Percentiles rank a stretch among this genome's conserved stretches.
phyloP scores from a whole-genome alignment of 2,888 invertebrate species.

The Branchellion lobata region DNA sequence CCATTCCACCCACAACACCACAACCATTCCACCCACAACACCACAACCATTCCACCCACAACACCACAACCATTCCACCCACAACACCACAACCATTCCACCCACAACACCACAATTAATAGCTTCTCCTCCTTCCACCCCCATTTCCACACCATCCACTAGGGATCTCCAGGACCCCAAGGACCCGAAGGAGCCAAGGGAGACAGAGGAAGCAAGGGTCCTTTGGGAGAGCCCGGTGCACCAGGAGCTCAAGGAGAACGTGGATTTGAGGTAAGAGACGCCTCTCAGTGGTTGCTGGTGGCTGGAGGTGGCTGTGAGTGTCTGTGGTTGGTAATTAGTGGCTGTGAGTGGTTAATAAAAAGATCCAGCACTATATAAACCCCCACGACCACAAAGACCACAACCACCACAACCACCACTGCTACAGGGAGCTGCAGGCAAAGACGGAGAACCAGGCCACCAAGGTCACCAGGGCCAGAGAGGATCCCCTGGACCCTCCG shows the following conservation, averaged over 20 bases:
- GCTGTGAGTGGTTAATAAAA: too few species aligned
- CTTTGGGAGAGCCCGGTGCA: conserved; percentile 15
- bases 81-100: too few species aligned
- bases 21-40: too few species aligned
- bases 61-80: too few species aligned
- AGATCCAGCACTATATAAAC: too few species aligned
- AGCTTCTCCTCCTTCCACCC: too few species aligned
- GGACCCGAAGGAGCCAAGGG: conserved; percentile 41
- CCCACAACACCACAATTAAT: too few species aligned
- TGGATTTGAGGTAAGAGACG: conserved; percentile 22
- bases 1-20: too few species aligned
- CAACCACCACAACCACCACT: too few species aligned
- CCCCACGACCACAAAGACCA: too few species aligned
- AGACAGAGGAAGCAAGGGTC: conserved; percentile 36
- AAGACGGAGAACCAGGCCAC: conserved; percentile 39
- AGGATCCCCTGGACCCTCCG: conserved; percentile 57
- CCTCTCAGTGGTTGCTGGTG: not conserved
- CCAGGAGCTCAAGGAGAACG: conserved; percentile 15
- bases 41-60: too few species aligned
- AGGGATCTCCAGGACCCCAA: conserved; percentile 30
- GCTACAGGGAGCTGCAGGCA: conserved; percentile 35
- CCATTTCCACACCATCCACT: not conserved
- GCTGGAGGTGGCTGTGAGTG: too few species aligned
- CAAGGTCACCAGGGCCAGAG: conserved; percentile 42
- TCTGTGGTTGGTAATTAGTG: not conserved